Conservation (phyloP, 2,797 vertebrate genomes). For the Helicolenus hilgendorfi region DNA sequence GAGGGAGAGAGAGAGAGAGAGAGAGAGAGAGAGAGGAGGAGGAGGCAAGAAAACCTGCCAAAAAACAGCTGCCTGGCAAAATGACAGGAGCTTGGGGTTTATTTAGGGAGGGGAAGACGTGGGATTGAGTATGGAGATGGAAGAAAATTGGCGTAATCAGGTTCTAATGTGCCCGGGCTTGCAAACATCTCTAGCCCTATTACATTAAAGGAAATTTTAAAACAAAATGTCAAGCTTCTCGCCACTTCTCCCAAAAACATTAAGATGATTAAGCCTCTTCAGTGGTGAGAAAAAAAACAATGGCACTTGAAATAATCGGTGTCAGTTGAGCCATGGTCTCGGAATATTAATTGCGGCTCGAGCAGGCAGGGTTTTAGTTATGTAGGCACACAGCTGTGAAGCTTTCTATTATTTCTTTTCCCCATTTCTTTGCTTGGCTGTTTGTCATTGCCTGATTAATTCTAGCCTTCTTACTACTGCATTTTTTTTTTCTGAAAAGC, state of each 20-base stretch:
- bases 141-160: conserved; percentile 71
- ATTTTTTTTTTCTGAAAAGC: not conserved
- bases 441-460: conserved; percentile 71
- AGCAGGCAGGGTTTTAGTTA: conserved; percentile 60
- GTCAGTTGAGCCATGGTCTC: conserved; percentile 63
- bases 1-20: conserved; percentile 8
- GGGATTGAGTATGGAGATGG: conserved; percentile 49
- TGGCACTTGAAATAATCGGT: conserved; percentile 79
- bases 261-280: conserved; percentile 81
- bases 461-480: conserved; percentile 12
- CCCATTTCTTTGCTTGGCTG: conserved; percentile 42
- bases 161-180: conserved; percentile 70
- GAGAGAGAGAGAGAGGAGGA: conserved; percentile 7
- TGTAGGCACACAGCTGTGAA: conserved; percentile 67
- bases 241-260: conserved; percentile 65
- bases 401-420: conserved; percentile 33
- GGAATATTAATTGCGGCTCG: conserved; percentile 80
- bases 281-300: conserved; percentile 65
- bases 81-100: conserved; percentile 65
- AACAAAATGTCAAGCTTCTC: conserved; percentile 60
- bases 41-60: conserved; percentile 63
- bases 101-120: conserved; percentile 39
- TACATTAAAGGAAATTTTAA: conserved; percentile 33
- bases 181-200: conserved; percentile 63
- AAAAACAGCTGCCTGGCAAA: conserved; percentile 81